Conservation (phyloP, 1,140 invertebrate genomes). For the Drosophila santomea region DNA sequence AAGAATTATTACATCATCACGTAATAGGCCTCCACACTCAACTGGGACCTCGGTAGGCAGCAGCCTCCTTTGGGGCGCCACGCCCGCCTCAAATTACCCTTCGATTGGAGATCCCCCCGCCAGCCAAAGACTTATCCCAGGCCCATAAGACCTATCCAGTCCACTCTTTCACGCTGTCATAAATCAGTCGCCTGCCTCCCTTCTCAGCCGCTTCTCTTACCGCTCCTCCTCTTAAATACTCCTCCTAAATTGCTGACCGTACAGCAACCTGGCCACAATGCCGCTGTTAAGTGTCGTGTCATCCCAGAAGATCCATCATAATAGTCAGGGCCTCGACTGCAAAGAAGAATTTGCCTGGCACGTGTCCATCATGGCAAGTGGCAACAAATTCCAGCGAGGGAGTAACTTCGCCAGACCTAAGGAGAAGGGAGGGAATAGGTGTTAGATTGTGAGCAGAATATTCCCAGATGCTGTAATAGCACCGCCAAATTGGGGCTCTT, state of each 20-base stretch:
- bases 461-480: constrained; percentile 61
- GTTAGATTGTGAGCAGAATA: constrained; percentile 43
- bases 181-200: constrained; percentile 70
- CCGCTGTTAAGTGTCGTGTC: constrained; percentile 76
- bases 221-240: constrained; percentile 37
- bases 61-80: constrained; percentile 53
- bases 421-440: constrained; percentile 17
- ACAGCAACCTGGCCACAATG: constrained; percentile 47
- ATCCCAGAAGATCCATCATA: constrained; percentile 77
- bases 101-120: constrained; percentile 28
- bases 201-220: neutral
- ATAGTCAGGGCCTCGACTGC: constrained; percentile 9
- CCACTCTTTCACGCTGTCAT: constrained; percentile 67
- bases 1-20: constrained; percentile 83
- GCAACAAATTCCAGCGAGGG: constrained; percentile 41
- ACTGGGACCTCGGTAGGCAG: neutral
- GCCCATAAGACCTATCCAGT: constrained; percentile 18
- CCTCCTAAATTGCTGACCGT: constrained; percentile 67
- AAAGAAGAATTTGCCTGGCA: constrained; percentile 71
- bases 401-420: constrained; percentile 12
- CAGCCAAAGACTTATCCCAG: neutral
- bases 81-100: constrained; percentile 77
- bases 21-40: constrained; percentile 60
- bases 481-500: constrained; percentile 60
- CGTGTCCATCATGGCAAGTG: constrained; percentile 69